phyloP scores from a whole-genome alignment of 1,140 invertebrate genomes.

The Chlorops oryzae region DNA sequence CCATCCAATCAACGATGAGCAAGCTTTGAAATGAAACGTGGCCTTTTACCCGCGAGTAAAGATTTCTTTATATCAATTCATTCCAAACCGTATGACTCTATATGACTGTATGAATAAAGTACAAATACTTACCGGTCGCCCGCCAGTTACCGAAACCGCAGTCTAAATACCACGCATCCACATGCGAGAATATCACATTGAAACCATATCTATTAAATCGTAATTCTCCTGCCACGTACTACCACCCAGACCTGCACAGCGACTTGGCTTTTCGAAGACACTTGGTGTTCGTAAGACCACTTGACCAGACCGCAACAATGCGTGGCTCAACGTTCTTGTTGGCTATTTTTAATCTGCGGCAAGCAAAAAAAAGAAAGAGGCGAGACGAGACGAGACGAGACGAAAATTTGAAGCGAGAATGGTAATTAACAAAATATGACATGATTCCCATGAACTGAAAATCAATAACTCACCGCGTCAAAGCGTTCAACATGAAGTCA shows the following conservation, averaged over 20 bases:
- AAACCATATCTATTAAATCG: conserved; percentile 66
- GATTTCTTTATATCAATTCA: too few species aligned
- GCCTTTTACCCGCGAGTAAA: too few species aligned
- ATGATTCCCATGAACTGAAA: not conserved
- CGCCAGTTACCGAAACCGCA: conserved; percentile 78
- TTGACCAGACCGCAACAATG: conserved; percentile 70
- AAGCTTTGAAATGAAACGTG: too few species aligned
- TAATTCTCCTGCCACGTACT: conserved; percentile 69
- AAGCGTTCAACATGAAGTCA: conserved; percentile 63
- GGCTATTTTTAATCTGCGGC: conserved; percentile 52
- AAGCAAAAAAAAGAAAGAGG: conserved; percentile 1
- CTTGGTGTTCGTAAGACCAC: conserved; percentile 66
- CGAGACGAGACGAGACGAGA: too few species aligned
- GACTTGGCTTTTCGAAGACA: conserved; percentile 56
- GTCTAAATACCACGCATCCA: conserved; percentile 80
- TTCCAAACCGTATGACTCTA: too few species aligned
- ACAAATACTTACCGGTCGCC: conserved; percentile 50
- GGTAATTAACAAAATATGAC: not conserved
- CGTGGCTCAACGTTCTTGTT: conserved; percentile 60
- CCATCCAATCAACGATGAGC: too few species aligned
- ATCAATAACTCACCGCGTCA: conserved; percentile 44
- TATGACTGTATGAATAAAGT: too few species aligned
- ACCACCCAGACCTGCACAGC: conserved; percentile 68
- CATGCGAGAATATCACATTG: conserved; percentile 72
- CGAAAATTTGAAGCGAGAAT: too few species aligned